Evolutionary conservation across 2,888 invertebrate genomes (phyloP).

Genomic region (Cerceris rybyensis): DNA sequence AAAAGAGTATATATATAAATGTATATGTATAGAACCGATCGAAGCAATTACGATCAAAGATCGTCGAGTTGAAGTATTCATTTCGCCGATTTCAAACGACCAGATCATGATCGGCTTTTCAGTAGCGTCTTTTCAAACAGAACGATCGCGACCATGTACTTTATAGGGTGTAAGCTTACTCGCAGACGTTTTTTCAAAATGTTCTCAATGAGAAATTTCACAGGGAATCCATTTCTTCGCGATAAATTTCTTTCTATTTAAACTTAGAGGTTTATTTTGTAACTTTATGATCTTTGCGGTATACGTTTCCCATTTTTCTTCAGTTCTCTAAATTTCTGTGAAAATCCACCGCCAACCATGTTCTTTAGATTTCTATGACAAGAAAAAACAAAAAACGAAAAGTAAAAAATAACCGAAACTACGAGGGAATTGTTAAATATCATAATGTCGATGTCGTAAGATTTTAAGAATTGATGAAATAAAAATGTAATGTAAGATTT

Average conservation of each 20-base stretch:
- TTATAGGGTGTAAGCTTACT: slow-evolving; percentile 42
- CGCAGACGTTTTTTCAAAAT: slow-evolving; percentile 42
- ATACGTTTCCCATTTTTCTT: not conserved
- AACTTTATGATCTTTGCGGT: not conserved
- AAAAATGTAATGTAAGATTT: too few species aligned
- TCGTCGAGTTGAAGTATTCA: slow-evolving; percentile 12
- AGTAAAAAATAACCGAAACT: not conserved
- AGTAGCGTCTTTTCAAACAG: not conserved
- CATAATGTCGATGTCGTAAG: too few species aligned
- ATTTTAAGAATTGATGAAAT: too few species aligned
- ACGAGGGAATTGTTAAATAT: not conserved
- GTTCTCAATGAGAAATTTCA: slow-evolving; percentile 38
- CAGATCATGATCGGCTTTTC: slow-evolving; percentile 7
- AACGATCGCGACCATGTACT: slow-evolving; percentile 24
- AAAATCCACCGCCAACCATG: not conserved
- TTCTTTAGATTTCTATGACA: slow-evolving; percentile 31
- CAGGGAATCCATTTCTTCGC: slow-evolving; percentile 23
- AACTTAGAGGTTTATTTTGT: not conserved
- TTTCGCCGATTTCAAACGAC: not conserved
- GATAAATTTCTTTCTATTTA: not conserved
- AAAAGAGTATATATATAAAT: not conserved
- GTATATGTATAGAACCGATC: not conserved
- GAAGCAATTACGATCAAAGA: not conserved
- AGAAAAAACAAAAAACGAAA: not conserved
- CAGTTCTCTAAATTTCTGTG: not conserved